Evolutionary conservation across 2,797 vertebrate species (phyloP), one percentile per base, ranked within the genome.

Genomic region (Sebastes elongatus): DNA sequence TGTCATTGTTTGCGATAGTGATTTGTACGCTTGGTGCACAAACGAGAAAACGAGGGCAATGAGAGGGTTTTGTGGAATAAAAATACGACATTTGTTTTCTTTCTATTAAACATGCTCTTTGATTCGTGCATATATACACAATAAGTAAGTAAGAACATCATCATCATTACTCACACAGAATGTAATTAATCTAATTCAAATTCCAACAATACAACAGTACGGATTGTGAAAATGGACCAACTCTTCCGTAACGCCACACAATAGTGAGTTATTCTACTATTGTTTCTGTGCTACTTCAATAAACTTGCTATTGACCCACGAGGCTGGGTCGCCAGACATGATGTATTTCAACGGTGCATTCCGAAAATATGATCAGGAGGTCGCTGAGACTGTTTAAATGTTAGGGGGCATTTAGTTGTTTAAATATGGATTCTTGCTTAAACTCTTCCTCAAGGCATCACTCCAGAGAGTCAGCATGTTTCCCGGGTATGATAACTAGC

Each of bases 371-470:
- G 79, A 92, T 86, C 86, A 81, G 77, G 46, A 87, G 76, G 75
- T 92, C 64, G 86, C 78, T 32, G 28, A 71, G 32, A 79, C 86
- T 80, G 77, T 93, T 94, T 89, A 88, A 91, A 93, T 87, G 88
- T 89, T 81, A 80, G 84, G 87, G 88, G 91, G 84, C 74, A 87
- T 95, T 96, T 94, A 93, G 92, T 92, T 93, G 88, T 94, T 94
- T 94, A 96, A 95, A 96, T 96, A 94, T 95, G 93, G 94, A 94
- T 95, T 92, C 86, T 91, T 91, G 91, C 91, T 96, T 94, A 95
- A 95, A 95, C 89, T 84, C 87, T 81, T 94, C 93, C 94, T 93
- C 49, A 75, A 94, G 95, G 95, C 95, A 93, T 89, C 84, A 93
- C 93, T 94, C 86, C 76, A 88, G 89, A 93, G 91, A 95, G 93